Conservation (phyloP, 2,888 invertebrate species). For the Agapetus fuscipes region DNA sequence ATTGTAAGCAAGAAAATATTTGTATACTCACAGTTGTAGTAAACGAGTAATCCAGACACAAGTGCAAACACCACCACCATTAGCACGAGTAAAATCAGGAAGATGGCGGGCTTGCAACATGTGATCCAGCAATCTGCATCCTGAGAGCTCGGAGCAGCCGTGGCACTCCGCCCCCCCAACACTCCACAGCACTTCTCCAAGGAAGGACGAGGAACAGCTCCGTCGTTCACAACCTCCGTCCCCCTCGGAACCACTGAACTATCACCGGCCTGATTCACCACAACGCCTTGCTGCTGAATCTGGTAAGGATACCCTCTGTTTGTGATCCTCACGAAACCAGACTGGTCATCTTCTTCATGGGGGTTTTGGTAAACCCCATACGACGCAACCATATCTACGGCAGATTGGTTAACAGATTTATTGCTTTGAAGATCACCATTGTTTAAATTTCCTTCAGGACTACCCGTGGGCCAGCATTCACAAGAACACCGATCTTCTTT, state of each 20-base stretch:
- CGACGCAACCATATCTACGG: constrained; percentile 44
- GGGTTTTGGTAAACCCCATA: constrained; percentile 45
- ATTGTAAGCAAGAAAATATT: no score
- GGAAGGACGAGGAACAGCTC: constrained; percentile 21
- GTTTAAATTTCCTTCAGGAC: constrained; percentile 8
- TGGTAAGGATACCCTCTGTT: constrained; percentile 35
- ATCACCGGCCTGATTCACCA: constrained; percentile 45
- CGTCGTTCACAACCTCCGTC: constrained; percentile 22
- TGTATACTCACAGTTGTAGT: constrained; percentile 46
- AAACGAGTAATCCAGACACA: constrained; percentile 47
- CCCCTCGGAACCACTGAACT: constrained; percentile 34
- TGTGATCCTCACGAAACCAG: constrained; percentile 38
- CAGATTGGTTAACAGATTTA: constrained; percentile 39
- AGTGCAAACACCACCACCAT: constrained; percentile 47
- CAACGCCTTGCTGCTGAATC: constrained; percentile 38
- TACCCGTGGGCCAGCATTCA: constrained; percentile 40
- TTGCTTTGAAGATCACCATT: constrained; percentile 34
- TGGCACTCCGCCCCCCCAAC: constrained; percentile 26
- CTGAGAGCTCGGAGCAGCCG: constrained; percentile 31
- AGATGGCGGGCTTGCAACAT: constrained; percentile 45
- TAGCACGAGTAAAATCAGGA: constrained; percentile 43
- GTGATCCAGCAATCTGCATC: constrained; percentile 46
- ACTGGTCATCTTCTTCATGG: constrained; percentile 35
- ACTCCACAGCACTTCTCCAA: constrained; percentile 37
- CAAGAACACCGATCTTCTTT: constrained; percentile 45